Evolutionary conservation across 1,140 invertebrate species (phyloP).

Genomic region (Mactra quadrangularis): DNA sequence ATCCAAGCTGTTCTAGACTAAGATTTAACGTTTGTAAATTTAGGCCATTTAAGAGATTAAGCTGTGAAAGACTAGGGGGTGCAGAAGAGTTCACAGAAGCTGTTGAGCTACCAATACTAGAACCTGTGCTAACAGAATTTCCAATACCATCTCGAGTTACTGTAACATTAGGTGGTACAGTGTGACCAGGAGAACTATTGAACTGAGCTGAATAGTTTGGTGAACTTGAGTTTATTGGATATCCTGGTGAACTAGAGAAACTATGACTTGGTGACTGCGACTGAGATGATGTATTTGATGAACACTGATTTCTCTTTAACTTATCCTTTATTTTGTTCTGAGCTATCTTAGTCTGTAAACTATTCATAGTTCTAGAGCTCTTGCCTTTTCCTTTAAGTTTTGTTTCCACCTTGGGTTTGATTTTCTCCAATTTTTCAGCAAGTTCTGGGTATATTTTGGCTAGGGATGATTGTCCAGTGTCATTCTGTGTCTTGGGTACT

Average conservation of each 20-base stretch:
- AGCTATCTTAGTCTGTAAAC: conserved; percentile 85
- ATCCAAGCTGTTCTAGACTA: conserved; percentile 25
- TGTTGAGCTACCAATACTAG: not conserved
- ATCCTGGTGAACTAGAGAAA: conserved; percentile 52
- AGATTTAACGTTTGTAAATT: conserved; percentile 53
- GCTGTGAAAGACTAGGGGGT: conserved; percentile 33
- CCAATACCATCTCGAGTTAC: conserved; percentile 7
- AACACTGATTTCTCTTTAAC: conserved; percentile 81
- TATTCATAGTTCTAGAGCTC: conserved; percentile 85
- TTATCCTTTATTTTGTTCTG: conserved; percentile 85
- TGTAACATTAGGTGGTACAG: conserved; percentile 28
- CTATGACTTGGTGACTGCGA: conserved; percentile 69
- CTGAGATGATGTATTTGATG: conserved; percentile 64
- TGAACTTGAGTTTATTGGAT: conserved; percentile 54
- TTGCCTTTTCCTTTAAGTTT: conserved; percentile 78
- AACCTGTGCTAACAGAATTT: not conserved
- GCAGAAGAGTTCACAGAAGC: conserved; percentile 5
- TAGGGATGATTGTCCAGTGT: conserved; percentile 68
- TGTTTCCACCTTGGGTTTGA: conserved; percentile 75
- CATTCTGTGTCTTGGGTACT: conserved; percentile 62
- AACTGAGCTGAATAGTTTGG: conserved; percentile 35
- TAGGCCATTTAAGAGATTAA: conserved; percentile 45
- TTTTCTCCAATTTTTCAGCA: conserved; percentile 81
- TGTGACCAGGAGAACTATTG: not conserved
- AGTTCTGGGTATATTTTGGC: conserved; percentile 83